Evolutionary conservation across 1,140 invertebrate genomes (phyloP), one percentile per base, ranked within the genome.

Genomic region (Euborellia annulipes): DNA sequence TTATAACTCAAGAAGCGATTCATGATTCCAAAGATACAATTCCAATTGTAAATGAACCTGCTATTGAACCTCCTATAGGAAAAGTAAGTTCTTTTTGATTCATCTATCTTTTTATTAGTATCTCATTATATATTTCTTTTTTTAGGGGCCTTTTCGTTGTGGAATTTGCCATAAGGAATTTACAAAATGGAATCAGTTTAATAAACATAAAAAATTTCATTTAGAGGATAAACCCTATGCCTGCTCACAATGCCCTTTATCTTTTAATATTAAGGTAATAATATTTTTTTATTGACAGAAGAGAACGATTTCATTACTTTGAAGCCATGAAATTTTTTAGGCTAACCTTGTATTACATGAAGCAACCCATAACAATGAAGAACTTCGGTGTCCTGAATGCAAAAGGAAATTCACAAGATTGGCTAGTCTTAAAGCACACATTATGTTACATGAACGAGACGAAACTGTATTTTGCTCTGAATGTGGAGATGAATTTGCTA

Each of bases 381-480:
- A 58, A n/a, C 66, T 64, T 30, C 72, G 69, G 51, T 81, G 77
- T 62, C 77, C 79, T 0, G 70, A 76, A 52, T 83, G 80, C 57
- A 59, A 64, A 30, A 61, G 64, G 57, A 73, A 67, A 50, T 82
- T 82, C 58, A 68, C 73, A 1, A 62, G 79, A 41, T 60, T 78
- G 36, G 79, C 79, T 13, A 75, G 76, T 59, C 65, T 82, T 3
- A 82, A 79, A 51, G 70, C 76, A n/a, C 80, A 83, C 55, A 66
- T 83, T 47, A 58, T 73, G 55, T 47, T 79, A 4, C 80, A 83
- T 52, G 71, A 79, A 55, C 71, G 70, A 50, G 79, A 82, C 52
- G 79, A 83, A 55, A 74, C 66, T 53, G 59, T 79, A 11, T 70
- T 73, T 50, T 83, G 80, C 56, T 63, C 67, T 8, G 76, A 79